Percentiles rank a stretch among this genome's conserved stretches.
Evolutionary conservation across 2,113 vertebrate species (phyloP).

Genomic region (Hippocampus comes): DNA sequence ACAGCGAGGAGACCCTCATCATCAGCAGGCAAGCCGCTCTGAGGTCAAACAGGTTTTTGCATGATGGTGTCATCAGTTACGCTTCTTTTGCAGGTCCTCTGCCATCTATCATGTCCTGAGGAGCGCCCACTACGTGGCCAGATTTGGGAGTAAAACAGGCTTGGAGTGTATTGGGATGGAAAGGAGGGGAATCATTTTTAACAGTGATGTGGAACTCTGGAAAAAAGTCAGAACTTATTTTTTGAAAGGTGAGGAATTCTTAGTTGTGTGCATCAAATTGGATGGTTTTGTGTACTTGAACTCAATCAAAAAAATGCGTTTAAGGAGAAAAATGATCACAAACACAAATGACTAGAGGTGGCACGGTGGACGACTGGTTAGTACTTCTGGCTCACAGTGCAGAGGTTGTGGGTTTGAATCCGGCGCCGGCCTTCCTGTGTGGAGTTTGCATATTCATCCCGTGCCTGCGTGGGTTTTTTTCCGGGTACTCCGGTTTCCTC

Average conservation of each 20-base stretch:
- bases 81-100: conserved; percentile 75
- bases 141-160: conserved; percentile 85
- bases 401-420: too few relatives aligned
- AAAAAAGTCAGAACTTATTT: conserved; percentile 83
- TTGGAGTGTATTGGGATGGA: conserved; percentile 90
- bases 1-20: conserved; percentile 89
- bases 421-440: too few relatives aligned
- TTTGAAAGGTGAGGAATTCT: conserved; percentile 77
- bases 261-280: background rate
- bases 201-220: conserved; percentile 84
- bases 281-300: background rate
- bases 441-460: too few relatives aligned
- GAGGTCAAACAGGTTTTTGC: background rate
- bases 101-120: conserved; percentile 84
- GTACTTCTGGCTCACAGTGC: too few relatives aligned
- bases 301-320: too few relatives aligned
- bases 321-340: too few relatives aligned
- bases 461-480: too few relatives aligned
- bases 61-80: background rate
- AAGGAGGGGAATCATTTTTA: conserved; percentile 90
- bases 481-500: too few relatives aligned
- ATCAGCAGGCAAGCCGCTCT: conserved; percentile 81
- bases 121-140: conserved; percentile 78
- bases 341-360: background rate
- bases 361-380: too few relatives aligned